phyloP scores from a whole-genome alignment of 2,888 invertebrate genomes.

The Nephrotoma appendiculata region DNA sequence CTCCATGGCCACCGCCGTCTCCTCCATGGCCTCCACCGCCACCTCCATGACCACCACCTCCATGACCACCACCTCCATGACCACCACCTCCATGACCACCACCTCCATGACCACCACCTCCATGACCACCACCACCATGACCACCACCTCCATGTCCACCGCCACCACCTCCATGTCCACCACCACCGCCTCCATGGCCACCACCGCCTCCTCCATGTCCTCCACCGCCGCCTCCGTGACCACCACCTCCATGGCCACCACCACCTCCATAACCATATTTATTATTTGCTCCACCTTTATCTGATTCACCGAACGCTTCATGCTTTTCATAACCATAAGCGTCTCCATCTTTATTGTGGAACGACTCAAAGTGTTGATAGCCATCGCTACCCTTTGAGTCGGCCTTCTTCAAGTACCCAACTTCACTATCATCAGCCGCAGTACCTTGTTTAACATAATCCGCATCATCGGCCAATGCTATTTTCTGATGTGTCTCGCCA shows the following conservation, averaged over 20 bases:
- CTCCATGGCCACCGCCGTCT: neutral
- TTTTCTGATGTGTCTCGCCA: neutral
- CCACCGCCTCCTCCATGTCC: neutral
- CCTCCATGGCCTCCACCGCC: neutral
- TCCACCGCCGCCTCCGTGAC: neutral
- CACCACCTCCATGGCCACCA: neutral
- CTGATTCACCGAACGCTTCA: conserved; percentile 6
- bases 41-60: neutral
- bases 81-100: neutral
- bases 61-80: no score
- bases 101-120: neutral
- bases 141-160: no score
- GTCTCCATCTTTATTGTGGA: conserved; percentile 9
- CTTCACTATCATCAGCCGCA: neutral
- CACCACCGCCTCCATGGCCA: neutral
- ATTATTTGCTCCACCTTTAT: neutral
- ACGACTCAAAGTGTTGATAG: conserved; percentile 7
- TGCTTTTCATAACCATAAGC: conserved; percentile 9
- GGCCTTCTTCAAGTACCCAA: conserved; percentile 5
- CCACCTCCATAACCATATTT: neutral
- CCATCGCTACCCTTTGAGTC: conserved; percentile 6
- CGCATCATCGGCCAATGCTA: neutral
- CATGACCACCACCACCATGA: no score
- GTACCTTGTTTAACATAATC: neutral
- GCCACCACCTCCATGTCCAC: neutral